Percentiles rank a stretch among this genome's conserved stretches.
phyloP scores from a whole-genome alignment of 2,888 invertebrate species.

The Thymelicus sylvestris region DNA sequence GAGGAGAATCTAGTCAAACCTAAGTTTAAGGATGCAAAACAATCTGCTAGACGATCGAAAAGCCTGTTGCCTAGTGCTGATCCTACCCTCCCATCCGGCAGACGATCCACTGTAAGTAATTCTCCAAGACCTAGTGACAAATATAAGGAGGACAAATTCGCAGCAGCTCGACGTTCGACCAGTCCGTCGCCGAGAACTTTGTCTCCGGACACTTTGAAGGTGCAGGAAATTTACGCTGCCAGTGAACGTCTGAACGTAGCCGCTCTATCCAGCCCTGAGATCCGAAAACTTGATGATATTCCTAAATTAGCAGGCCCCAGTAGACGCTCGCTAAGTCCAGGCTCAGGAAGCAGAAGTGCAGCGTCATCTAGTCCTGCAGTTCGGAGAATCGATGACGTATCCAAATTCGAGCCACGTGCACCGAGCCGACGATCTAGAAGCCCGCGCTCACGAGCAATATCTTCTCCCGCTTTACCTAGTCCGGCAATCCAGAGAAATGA shows the following conservation, averaged over 20 bases:
- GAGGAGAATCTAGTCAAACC: conserved; percentile 67
- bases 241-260: conserved; percentile 2
- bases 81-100: conserved; percentile 3
- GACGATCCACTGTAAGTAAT: conserved; percentile 12
- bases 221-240: neutral
- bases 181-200: conserved; percentile 4
- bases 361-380: neutral
- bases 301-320: neutral
- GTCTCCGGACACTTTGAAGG: conserved; percentile 18
- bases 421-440: neutral
- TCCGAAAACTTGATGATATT: neutral
- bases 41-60: conserved; percentile 53
- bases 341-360: neutral
- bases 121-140: conserved; percentile 4
- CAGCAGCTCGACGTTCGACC: neutral
- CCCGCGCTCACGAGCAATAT: neutral
- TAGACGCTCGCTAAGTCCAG: conserved; percentile 13
- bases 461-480: neutral
- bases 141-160: conserved; percentile 11
- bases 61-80: conserved; percentile 53
- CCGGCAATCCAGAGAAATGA: neutral
- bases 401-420: neutral
- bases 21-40: conserved; percentile 50
- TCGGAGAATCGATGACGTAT: neutral
- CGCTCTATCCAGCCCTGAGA: conserved; percentile 11